Evolutionary conservation across 2,888 invertebrate species (phyloP), one percentile per base, ranked within the genome.

Genomic region (Thalpophila matura): DNA sequence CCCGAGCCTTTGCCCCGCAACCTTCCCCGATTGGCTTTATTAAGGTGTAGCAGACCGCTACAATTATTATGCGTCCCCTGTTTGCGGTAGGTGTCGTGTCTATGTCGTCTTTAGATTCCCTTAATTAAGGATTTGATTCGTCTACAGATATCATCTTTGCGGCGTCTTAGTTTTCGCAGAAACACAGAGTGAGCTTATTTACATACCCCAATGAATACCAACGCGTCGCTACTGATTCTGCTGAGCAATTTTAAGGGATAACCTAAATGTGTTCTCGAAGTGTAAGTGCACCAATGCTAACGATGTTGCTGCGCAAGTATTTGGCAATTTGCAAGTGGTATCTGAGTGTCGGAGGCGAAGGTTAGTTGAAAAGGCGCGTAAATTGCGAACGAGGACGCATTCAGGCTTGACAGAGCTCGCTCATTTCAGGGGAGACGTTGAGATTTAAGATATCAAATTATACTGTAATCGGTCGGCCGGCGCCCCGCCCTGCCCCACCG

Each of bases 11-110:
- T 73, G 72, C 81, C 81, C 81, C 87, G 80, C 83, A 74, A 81
- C 84, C 86, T 81, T 78, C 84, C 89, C 89, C 92, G 90, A 94
- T 95, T 94, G 94, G 91, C 94, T 94, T 94, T 95, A 95, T 95
- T 95, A 95, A 94, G 94, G 94, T 94, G 93, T 93, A 94, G 91
- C 92, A 93, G 93, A 92, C 94, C 94, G 94, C 94, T 92, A 94
- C 93, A 92, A 94, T 94, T 95, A 95, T 94, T 94, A 95, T 94
- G 94, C 94, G 93, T 91, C 92, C 94, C 92, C 92, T 93, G 94
- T 94, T 94, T 94, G 94, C 89, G 92, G 94, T 89, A 88, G 91
- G 89, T 92, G 90, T 91, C 90, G 89, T 89, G 90, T 92, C 92
- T 91, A 87, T 91, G 89, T 91, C 89, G 89, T 86, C 85, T 86